Base-by-base conservation (phyloP, 2,888 invertebrate species). In the Strigamia crassipes region DNA sequence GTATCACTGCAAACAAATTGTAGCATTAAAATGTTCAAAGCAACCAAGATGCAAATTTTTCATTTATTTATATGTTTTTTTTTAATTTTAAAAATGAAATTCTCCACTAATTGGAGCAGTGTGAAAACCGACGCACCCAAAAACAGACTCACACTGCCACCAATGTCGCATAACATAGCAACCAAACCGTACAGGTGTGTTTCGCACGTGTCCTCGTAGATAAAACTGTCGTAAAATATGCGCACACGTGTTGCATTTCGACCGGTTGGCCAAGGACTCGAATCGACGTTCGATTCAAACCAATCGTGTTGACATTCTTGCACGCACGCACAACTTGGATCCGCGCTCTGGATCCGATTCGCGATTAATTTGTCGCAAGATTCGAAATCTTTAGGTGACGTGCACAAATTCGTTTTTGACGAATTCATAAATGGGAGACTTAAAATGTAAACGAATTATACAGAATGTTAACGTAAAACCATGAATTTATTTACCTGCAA, bases 71-170 rank as follows among this genome's bases (percentile, higher is more conserved):
- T n/a, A n/a, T n/a, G n/a, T n/a, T 38, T 38, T 38, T 27, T 12
- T 46, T 46, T 46, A 13, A 46, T 46, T 46, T 46, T 46, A n/a
- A 46, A 46, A 31, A 73, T 73, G 8, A 73, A 27, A 73, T 27
- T 13, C 31, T 73, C 73, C 12, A 73, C 31, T 0, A 73, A 31
- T 13, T 73, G 27, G 15, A 73, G 27, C n/a, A 73, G 13, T 4
- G 73, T 73, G 21, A 73, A 31, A 18, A 73, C 73, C 5, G 73
- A 73, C 9, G 73, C 73, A 73, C 73, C 73, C 12, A 73, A 18
- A 15, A 73, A 73, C 13, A 73, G 10, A 15, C 73, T 31, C 21
- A 73, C 12, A 18, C 73, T 73, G 13, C 73, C 73, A 5, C 73
- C 73, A 18, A 73, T 73, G 21, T 73, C 73, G 31, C 73, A 73